Conservation (phyloP, 2,888 invertebrate species). For the Oligia fasciuncula region DNA sequence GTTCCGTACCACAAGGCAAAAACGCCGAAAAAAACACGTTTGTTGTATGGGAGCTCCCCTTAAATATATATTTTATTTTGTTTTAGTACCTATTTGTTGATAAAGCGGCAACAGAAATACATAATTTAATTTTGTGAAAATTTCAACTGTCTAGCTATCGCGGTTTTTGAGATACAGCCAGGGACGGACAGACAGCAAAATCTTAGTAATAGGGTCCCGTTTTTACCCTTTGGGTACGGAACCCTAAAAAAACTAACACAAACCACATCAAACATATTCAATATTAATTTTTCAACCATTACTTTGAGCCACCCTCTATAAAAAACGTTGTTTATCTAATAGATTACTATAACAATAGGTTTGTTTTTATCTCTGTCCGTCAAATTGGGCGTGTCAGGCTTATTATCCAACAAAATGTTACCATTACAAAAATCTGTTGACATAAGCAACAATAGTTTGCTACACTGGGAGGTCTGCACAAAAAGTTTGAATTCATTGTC, state of each 20-base stretch:
- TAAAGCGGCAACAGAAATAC: too few relatives aligned
- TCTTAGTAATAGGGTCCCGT: too few relatives aligned
- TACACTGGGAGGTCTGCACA: slow-evolving; percentile 48
- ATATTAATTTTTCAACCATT: slow-evolving; percentile 67
- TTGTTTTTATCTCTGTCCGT: slow-evolving; percentile 68
- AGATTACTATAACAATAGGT: slow-evolving; percentile 72
- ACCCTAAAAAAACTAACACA: background rate
- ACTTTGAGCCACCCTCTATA: slow-evolving; percentile 46
- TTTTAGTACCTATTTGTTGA: too few relatives aligned
- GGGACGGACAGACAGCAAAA: too few relatives aligned
- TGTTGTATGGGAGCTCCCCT: too few relatives aligned
- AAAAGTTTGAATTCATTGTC: slow-evolving; percentile 47
- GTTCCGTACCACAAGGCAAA: too few relatives aligned
- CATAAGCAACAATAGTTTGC: slow-evolving; percentile 48
- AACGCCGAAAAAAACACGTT: too few relatives aligned
- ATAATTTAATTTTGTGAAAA: too few relatives aligned
- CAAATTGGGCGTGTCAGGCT: slow-evolving; percentile 73
- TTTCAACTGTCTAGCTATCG: too few relatives aligned
- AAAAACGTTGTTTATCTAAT: slow-evolving; percentile 67
- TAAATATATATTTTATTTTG: too few relatives aligned
- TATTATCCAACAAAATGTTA: slow-evolving; percentile 60
- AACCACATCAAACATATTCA: slow-evolving; percentile 24
- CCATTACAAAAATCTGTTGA: slow-evolving; percentile 57
- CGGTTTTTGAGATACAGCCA: too few relatives aligned
- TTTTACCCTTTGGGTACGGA: too few relatives aligned